Conservation (phyloP, 2,113 vertebrate species). For the Noctilio leporinus region DNA sequence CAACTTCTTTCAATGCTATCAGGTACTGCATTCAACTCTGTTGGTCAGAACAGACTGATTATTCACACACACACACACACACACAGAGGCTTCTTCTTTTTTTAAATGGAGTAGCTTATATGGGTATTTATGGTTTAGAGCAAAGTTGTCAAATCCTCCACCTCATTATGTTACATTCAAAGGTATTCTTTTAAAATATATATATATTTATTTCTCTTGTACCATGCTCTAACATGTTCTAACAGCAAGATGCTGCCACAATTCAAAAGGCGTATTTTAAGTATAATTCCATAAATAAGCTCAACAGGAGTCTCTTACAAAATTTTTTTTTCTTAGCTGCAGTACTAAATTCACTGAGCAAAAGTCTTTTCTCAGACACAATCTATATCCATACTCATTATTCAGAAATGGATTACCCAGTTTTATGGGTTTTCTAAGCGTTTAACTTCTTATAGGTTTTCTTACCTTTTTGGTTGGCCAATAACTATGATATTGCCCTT, state of each 20-base stretch:
- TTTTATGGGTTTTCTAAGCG: neutral
- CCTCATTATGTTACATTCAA: slow-evolving; percentile 1
- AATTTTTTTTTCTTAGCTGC: neutral
- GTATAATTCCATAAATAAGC: slow-evolving; percentile 12
- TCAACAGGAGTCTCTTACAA: neutral
- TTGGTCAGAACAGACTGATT: neutral
- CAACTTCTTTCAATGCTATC: slow-evolving; percentile 11
- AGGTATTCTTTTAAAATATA: neutral
- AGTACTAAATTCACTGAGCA: neutral
- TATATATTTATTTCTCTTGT: slow-evolving; percentile 5
- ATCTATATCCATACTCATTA: neutral
- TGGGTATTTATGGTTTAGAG: neutral
- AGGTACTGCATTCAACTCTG: slow-evolving; percentile 13
- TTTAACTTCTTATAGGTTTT: neutral
- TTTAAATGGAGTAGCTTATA: neutral
- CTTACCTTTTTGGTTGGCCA: neutral
- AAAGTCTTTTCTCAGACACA: neutral
- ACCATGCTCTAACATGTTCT: neutral
- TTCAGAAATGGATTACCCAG: neutral
- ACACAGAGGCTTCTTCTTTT: neutral
- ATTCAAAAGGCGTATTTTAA: slow-evolving; percentile 31
- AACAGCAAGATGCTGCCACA: slow-evolving; percentile 15
- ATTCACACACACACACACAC: neutral
- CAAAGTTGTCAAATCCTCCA: slow-evolving; percentile 7
- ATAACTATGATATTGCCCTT: neutral